These are phyloP conservation scores for Cryptotis parvus DNA, from an alignment of 2,113 vertebrate species.

Conservation along the genomic window DNA sequence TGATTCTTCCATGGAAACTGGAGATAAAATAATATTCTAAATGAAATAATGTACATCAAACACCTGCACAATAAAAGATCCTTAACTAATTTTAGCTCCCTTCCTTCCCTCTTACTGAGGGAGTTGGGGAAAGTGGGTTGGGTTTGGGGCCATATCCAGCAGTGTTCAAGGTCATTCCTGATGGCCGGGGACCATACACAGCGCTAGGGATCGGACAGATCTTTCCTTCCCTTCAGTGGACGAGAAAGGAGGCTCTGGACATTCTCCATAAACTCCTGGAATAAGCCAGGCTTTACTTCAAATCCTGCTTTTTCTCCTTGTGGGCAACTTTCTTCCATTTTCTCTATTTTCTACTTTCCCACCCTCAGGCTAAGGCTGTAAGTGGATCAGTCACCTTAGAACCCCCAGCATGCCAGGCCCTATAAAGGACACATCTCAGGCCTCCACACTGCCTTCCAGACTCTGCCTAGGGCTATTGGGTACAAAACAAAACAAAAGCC, in stretches of 20 bases:
- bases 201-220: too few relatives aligned
- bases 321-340: neutral
- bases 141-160: too few relatives aligned
- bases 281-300: neutral
- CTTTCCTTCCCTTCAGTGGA: neutral
- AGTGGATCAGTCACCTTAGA: neutral
- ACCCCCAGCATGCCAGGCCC: neutral
- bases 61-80: neutral
- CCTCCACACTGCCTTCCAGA: neutral
- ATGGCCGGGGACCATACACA: too few relatives aligned
- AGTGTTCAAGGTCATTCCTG: too few relatives aligned
- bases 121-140: too few relatives aligned
- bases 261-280: conserved; percentile 20
- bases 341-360: neutral
- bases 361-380: neutral
- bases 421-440: neutral
- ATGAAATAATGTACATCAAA: conserved; percentile 36
- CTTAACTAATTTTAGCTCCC: conserved; percentile 23
- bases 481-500: too few relatives aligned
- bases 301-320: neutral
- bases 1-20: conserved; percentile 31
- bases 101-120: neutral
- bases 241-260: neutral
- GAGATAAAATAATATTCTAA: conserved; percentile 35
- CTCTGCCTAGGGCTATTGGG: neutral